These are phyloP conservation scores for Karalla daura DNA, from an alignment of 2,797 vertebrate species.

Conservation along the genomic window DNA sequence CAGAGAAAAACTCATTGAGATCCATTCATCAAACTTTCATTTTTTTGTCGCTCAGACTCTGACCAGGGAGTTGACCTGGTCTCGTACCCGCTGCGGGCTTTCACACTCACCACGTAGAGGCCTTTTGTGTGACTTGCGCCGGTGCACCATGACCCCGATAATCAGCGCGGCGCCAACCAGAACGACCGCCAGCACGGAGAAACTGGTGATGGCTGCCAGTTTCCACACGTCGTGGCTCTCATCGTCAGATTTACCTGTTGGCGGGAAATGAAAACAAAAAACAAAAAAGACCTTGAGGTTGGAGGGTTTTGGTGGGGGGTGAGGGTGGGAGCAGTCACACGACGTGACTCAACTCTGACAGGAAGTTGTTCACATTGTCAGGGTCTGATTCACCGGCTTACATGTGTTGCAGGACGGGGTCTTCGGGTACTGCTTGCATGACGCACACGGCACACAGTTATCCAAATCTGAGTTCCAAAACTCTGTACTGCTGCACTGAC, in stretches of 20 bases:
- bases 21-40: not conserved
- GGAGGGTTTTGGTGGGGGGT: no score
- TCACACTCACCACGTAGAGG: constrained; percentile 82
- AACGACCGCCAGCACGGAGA: constrained; percentile 83
- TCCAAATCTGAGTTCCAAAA: constrained; percentile 82
- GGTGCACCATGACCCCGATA: constrained; percentile 85
- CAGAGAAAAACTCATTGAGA: not conserved
- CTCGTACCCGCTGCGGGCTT: not conserved
- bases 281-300: not conserved
- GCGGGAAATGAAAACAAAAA: not conserved
- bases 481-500: constrained; percentile 71
- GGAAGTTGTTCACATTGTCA: not conserved
- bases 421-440: constrained; percentile 84
- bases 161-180: constrained; percentile 82
- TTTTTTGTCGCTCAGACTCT: no score
- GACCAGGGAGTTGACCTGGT: no score
- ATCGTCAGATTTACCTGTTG: constrained; percentile 64
- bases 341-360: not conserved
- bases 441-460: constrained; percentile 76
- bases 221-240: constrained; percentile 79
- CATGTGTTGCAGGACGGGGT: constrained; percentile 86
- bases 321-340: no score
- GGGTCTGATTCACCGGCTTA: constrained; percentile 54
- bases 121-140: constrained; percentile 79
- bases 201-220: constrained; percentile 85